phyloP scores from a whole-genome alignment of 2,888 invertebrate genomes.

The Acanthosepion esculentum region DNA sequence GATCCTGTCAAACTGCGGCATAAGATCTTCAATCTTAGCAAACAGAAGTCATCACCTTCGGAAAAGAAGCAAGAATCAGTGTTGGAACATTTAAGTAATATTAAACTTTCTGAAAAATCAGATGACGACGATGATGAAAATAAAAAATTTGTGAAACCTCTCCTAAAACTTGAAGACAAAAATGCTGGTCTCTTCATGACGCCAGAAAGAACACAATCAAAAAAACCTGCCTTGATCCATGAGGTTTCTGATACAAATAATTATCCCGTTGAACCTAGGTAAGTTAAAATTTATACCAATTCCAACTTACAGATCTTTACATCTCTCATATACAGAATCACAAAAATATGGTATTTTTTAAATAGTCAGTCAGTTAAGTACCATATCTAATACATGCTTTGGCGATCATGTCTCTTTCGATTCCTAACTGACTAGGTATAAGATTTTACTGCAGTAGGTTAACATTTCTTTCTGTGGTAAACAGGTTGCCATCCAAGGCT shows the following conservation, averaged over 20 bases:
- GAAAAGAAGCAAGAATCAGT: neutral
- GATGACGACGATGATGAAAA: neutral
- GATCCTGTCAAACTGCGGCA: neutral
- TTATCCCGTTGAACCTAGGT: constrained; percentile 51
- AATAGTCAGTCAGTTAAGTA: too few species aligned
- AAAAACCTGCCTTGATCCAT: constrained; percentile 58
- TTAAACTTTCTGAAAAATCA: neutral
- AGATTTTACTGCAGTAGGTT: too few species aligned
- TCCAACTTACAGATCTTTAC: too few species aligned
- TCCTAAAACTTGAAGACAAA: neutral
- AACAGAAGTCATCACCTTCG: neutral
- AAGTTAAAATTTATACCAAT: neutral
- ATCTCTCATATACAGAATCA: too few species aligned
- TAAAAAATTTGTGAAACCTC: neutral
- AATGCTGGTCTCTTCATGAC: neutral
- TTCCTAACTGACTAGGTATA: too few species aligned
- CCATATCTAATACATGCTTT: too few species aligned
- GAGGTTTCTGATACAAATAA: constrained; percentile 50
- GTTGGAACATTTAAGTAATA: neutral
- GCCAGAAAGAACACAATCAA: constrained; percentile 54
- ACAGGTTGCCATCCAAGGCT: too few species aligned
- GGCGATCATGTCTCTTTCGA: too few species aligned
- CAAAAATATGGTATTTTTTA: too few species aligned
- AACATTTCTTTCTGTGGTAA: too few species aligned
- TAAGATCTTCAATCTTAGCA: neutral